These are phyloP conservation scores for Emydocephalus ijimae DNA, from an alignment of 2,113 vertebrate genomes.

Conservation along the genomic window DNA sequence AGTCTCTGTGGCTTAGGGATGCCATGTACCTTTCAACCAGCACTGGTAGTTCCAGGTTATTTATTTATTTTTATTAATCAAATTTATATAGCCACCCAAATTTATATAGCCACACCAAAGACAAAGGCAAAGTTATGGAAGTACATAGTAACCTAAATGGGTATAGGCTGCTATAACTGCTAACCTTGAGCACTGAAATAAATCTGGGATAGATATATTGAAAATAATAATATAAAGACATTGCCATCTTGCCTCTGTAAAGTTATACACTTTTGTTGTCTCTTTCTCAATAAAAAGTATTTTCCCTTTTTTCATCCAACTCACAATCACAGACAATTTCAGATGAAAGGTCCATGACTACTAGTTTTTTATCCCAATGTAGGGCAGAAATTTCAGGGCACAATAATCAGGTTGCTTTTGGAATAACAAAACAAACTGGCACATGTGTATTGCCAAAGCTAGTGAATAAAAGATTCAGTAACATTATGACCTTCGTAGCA, in stretches of 20 bases:
- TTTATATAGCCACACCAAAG: too few relatives aligned
- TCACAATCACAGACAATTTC: not conserved
- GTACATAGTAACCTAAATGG: not conserved
- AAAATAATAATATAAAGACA: not conserved
- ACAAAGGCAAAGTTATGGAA: not conserved
- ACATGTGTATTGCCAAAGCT: not conserved
- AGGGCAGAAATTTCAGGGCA: not conserved
- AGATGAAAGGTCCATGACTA: not conserved
- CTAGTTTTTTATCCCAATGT: not conserved
- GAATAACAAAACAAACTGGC: not conserved
- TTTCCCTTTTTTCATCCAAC: too few relatives aligned
- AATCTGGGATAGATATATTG: not conserved
- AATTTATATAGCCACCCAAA: not conserved
- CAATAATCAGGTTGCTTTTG: not conserved
- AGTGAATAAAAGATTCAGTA: not conserved
- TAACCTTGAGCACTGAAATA: not conserved
- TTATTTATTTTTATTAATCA: not conserved
- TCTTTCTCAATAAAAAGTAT: not conserved
- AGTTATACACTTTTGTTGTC: not conserved
- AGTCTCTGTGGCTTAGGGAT: not conserved
- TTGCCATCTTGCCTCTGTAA: not conserved
- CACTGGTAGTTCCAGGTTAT: not conserved
- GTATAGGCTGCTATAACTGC: not conserved
- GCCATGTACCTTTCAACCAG: not conserved
- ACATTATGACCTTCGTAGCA: not conserved